Percentiles rank a stretch among this genome's conserved stretches.
Evolutionary conservation across 2,797 vertebrate genomes (phyloP).

Genomic region (Fundulus diaphanus): DNA sequence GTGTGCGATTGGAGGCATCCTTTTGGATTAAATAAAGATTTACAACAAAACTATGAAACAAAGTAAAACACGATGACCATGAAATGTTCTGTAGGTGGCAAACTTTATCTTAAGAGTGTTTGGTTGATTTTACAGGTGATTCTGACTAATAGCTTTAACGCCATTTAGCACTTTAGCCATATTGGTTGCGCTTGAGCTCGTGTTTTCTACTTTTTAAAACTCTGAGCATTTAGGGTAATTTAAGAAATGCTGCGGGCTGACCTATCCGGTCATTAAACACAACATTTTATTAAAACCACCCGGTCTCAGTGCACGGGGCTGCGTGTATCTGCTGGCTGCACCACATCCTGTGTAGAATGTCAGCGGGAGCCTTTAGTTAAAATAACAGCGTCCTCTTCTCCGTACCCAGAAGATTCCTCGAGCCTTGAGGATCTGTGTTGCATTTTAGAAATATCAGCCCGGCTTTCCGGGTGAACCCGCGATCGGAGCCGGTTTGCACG

Average conservation of each 20-base stretch:
- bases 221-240: neutral
- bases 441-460: slow-evolving; percentile 61
- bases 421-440: slow-evolving; percentile 39
- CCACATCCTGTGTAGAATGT: slow-evolving; percentile 27
- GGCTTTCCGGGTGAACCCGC: slow-evolving; percentile 7
- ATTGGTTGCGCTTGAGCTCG: neutral
- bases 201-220: neutral
- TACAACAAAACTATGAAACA: neutral
- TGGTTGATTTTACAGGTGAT: neutral
- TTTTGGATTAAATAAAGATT: neutral
- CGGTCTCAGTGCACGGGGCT: neutral
- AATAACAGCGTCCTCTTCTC: slow-evolving; percentile 4
- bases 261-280: slow-evolving; percentile 4
- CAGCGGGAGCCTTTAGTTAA: slow-evolving; percentile 32
- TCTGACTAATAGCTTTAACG: neutral
- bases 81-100: neutral
- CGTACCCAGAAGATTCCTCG: slow-evolving; percentile 1
- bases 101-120: neutral
- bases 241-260: neutral
- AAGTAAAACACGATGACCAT: neutral
- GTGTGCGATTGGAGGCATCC: neutral
- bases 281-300: neutral
- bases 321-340: neutral
- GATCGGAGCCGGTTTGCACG: neutral
- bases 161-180: neutral